phyloP scores from a whole-genome alignment of 2,888 invertebrate species.

The Marronus borbonicus region DNA sequence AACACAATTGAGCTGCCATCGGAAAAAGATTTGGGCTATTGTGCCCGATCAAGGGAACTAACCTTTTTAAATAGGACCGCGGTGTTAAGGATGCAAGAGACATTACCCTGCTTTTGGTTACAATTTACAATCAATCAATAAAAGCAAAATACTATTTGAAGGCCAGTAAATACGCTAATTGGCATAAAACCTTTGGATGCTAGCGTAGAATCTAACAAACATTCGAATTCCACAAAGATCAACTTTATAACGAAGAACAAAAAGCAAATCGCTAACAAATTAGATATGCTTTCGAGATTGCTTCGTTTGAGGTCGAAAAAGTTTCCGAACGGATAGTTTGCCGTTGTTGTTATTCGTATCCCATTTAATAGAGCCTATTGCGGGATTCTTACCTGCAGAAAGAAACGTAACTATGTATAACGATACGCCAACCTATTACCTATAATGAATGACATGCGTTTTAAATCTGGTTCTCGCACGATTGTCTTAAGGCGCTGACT shows the following conservation, averaged over 20 bases:
- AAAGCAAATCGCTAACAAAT: conserved; percentile 42
- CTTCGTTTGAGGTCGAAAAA: conserved; percentile 35
- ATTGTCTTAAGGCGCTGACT: conserved; percentile 45
- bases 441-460: conserved; percentile 48
- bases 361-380: neutral
- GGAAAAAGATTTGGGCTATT: too few relatives aligned
- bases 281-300: conserved; percentile 43
- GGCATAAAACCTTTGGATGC: too few relatives aligned
- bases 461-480: conserved; percentile 48
- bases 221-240: conserved; percentile 18
- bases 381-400: neutral
- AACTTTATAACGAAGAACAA: conserved; percentile 10
- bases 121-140: too few relatives aligned
- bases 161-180: too few relatives aligned
- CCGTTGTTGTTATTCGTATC: neutral
- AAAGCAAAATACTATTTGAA: neutral
- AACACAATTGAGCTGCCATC: too few relatives aligned
- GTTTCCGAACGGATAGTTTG: neutral
- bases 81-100: too few relatives aligned
- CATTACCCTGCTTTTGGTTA: too few relatives aligned
- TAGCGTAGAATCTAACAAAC: conserved; percentile 5
- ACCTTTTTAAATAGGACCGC: too few relatives aligned
- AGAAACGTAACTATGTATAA: neutral
- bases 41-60: too few relatives aligned
- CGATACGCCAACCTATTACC: conserved; percentile 1